Evolutionary conservation across 2,888 invertebrate species (phyloP), one percentile per base, ranked within the genome.

Genomic region (Carterocephalus palaemon): DNA sequence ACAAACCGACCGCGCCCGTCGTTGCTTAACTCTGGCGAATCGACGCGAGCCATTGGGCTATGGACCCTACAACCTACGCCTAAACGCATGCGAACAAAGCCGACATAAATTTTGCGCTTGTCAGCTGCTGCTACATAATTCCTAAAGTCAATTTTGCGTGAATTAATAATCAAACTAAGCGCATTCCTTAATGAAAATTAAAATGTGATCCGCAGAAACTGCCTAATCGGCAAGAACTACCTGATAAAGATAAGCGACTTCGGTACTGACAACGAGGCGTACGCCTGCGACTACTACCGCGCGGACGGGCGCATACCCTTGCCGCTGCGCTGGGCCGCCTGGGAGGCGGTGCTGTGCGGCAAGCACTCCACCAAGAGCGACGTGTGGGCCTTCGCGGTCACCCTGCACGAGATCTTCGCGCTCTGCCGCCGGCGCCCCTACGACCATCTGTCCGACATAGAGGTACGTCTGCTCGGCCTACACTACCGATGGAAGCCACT

Each of bases 371-470:
- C 95, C 47, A 94, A 95, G 76, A 94, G 93, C 65, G 96, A 97
- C 74, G 95, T 95, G 1, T 97, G 96, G 96, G 91, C 95, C 7
- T 96, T 95, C 75, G 96, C 92, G 0, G 94, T 96, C 10, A 94
- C 95, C 0, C 81, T 96, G 33, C 94, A 95, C 92, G 96, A 97
- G 80, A 91, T 97, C 47, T 88, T 95, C 62, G 92, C 92, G 5
- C 87, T 93, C 41, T 94, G 95, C 56, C 88, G 93, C 33, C 90
- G 92, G 38, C 90, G 91, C 48, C 96, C 96, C 0, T 96, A 92
- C 75, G 92, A 93, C 43, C 90, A 91, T 48, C 72, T 94, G 53
- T 89, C 89, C 8, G 95, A 96, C 69, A 89, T 90, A 40, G 92
- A 94, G 80, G 93, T 96, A 29, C 10, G 34, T 22, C 1, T 5